A percentile compares a stretch with the other conserved stretches of the same genome.
phyloP scores from a whole-genome alignment of 1,140 invertebrate species.

The Cheumatopsyche charites region DNA sequence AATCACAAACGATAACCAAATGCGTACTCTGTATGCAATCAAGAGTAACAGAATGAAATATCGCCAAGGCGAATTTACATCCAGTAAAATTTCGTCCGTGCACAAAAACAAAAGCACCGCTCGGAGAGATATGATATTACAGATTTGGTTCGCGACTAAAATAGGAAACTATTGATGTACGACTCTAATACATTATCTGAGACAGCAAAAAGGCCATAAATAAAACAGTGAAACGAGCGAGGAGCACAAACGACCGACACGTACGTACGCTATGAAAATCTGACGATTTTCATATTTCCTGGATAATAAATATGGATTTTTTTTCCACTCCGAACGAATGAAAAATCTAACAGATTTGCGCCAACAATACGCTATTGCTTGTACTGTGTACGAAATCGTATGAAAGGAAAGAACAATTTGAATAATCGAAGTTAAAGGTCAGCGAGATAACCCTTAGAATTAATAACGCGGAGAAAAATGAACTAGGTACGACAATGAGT shows the following conservation, averaged over 20 bases:
- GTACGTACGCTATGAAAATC: neutral
- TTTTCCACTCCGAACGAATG: neutral
- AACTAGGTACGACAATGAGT: slow-evolving; percentile 14
- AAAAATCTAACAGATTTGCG: neutral
- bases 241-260: slow-evolving; percentile 3
- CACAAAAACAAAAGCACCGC: neutral
- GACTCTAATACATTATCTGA: slow-evolving; percentile 4
- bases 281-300: neutral
- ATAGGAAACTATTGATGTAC: slow-evolving; percentile 15
- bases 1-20: neutral
- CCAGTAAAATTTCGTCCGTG: neutral
- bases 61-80: too few species aligned
- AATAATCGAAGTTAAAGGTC: neutral
- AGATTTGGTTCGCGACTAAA: slow-evolving; percentile 10
- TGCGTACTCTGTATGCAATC: neutral
- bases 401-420: neutral
- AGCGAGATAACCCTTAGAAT: slow-evolving; percentile 6
- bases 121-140: neutral
- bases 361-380: neutral
- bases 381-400: neutral
- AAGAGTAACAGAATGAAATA: neutral
- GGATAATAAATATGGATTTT: too few species aligned
- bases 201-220: slow-evolving; percentile 18
- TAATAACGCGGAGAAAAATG: slow-evolving; percentile 7
- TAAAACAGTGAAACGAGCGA: slow-evolving; percentile 4